Conservation (phyloP, 2,888 invertebrate species). For the Epirrhoe tristata region DNA sequence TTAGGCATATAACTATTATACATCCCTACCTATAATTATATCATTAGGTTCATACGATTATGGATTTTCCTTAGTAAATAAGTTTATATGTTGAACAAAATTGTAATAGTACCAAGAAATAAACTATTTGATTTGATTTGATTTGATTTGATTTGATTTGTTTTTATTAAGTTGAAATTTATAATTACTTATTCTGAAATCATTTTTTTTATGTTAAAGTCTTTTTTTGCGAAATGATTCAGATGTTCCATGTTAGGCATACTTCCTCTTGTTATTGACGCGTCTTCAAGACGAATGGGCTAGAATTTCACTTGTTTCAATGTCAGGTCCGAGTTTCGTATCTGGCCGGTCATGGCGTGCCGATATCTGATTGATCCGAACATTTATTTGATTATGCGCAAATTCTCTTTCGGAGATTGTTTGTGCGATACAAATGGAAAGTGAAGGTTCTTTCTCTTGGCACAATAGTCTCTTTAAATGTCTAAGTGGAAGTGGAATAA, state of each 20-base stretch:
- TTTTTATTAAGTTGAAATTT: too few relatives aligned
- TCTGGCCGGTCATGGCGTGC: conserved; percentile 38
- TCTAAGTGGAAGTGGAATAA: neutral
- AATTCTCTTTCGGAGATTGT: conserved; percentile 38
- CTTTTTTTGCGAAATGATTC: neutral
- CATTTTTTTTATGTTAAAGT: too few relatives aligned
- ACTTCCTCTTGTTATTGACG: conserved; percentile 57
- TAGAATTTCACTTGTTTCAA: conserved; percentile 67
- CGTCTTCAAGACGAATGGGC: conserved; percentile 49
- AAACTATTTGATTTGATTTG: too few relatives aligned
- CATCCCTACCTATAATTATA: too few relatives aligned
- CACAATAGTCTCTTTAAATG: conserved; percentile 14
- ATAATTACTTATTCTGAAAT: too few relatives aligned
- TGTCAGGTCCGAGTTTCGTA: conserved; percentile 54
- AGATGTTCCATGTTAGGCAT: neutral
- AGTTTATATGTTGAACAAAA: too few relatives aligned
- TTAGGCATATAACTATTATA: too few relatives aligned
- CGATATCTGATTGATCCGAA: conserved; percentile 43
- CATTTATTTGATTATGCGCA: conserved; percentile 46
- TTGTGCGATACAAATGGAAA: conserved; percentile 34
- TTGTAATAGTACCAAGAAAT: too few relatives aligned
- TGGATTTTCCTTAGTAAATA: too few relatives aligned
- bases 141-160: too few relatives aligned
- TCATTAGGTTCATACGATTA: too few relatives aligned
- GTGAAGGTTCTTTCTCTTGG: conserved; percentile 22